Percentiles rank a stretch among this genome's conserved stretches.
phyloP scores from a whole-genome alignment of 1,140 invertebrate species.

The Tribolium castaneum region DNA sequence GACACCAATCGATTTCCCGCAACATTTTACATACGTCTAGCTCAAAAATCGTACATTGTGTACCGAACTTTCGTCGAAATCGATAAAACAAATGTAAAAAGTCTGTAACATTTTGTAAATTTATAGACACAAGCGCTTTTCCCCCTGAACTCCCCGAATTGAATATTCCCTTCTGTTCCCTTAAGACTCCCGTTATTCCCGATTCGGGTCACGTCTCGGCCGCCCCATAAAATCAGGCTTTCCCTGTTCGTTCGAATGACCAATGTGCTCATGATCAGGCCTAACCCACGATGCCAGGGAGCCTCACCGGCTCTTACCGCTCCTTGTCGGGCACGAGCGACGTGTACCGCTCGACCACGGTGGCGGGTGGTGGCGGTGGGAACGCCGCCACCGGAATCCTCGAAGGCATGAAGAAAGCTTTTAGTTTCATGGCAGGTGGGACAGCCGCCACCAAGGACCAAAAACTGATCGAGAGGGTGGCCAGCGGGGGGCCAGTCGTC shows the following conservation, averaged over 20 bases:
- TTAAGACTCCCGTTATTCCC: background rate
- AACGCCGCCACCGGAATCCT: conserved; percentile 67
- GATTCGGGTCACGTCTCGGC: conserved; percentile 4
- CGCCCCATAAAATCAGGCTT: conserved; percentile 24
- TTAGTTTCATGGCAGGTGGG: conserved; percentile 68
- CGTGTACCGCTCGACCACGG: conserved; percentile 74
- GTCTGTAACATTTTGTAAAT: too few species aligned
- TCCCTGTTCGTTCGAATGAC: conserved; percentile 1
- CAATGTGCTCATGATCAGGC: conserved; percentile 37
- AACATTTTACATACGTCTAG: too few species aligned
- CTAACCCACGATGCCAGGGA: conserved; percentile 66
- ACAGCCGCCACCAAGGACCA: conserved; percentile 66
- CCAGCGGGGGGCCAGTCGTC: conserved; percentile 59
- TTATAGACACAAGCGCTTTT: background rate
- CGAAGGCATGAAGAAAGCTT: conserved; percentile 73
- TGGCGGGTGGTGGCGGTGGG: conserved; percentile 69
- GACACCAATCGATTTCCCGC: too few species aligned
- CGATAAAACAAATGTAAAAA: too few species aligned
- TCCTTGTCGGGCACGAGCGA: conserved; percentile 72
- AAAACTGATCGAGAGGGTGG: conserved; percentile 65
- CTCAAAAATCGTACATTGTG: too few species aligned
- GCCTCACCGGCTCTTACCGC: conserved; percentile 73
- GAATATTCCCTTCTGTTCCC: background rate
- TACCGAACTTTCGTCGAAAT: too few species aligned
- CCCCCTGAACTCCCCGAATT: background rate